Conservation (phyloP, 2,797 vertebrate genomes). For the Netta rufina region DNA sequence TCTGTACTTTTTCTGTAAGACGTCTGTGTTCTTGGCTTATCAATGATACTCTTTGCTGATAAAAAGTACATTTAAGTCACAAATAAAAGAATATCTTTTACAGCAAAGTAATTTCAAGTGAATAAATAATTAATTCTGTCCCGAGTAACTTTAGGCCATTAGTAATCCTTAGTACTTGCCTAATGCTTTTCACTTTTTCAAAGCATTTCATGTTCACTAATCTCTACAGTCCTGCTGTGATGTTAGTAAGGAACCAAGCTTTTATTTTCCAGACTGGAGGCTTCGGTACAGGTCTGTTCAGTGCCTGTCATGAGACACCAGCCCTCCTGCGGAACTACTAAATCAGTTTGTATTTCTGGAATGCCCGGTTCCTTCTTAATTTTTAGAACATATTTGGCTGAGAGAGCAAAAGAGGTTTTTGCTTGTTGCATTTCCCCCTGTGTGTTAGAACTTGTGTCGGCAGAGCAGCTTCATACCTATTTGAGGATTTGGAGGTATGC, state of each 20-base stretch:
- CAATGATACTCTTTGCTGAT: neutral
- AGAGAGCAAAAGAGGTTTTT: neutral
- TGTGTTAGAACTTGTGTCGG: neutral
- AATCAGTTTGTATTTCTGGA: constrained; percentile 33
- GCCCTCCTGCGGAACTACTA: constrained; percentile 21
- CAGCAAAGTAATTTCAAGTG: neutral
- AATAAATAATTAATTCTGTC: neutral
- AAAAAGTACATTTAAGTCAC: neutral
- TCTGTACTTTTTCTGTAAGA: neutral
- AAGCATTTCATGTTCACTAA: constrained; percentile 1
- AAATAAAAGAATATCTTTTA: constrained; percentile 28
- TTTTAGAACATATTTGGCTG: neutral
- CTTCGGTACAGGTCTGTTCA: constrained; percentile 1
- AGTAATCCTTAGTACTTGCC: neutral
- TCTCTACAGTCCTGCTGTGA: constrained; percentile 29
- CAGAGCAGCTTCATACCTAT: neutral
- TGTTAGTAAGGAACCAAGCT: constrained; percentile 30
- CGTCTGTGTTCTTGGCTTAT: neutral
- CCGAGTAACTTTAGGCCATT: neutral
- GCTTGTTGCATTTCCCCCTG: neutral
- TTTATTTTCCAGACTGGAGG: constrained; percentile 16
- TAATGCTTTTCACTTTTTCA: constrained; percentile 24
- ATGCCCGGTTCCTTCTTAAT: neutral
- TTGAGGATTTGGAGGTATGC: neutral
- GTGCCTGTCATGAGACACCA: neutral